Evolutionary conservation across 2,888 invertebrate genomes (phyloP), one percentile per base, ranked within the genome.

Genomic region (Papilio gigon): DNA sequence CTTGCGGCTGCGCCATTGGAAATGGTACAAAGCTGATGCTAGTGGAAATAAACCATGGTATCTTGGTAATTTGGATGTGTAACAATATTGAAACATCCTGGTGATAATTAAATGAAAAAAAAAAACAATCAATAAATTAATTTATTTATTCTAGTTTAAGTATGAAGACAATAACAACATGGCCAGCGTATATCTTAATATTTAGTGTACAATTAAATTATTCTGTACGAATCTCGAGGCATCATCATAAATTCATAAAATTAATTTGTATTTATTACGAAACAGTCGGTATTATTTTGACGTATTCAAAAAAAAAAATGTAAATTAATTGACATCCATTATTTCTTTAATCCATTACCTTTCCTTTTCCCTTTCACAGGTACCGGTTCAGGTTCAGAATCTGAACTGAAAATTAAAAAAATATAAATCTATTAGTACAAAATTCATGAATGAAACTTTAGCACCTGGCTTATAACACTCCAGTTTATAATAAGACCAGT

Each of bases 281-380:
- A 40, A 40, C n/a, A 0, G 37, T 14, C 42, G 40, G 22, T n/a
- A 40, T 25, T 25, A 25, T 22, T 20, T 20, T 33, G 17, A 35
- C 2, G 11, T 25, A 22, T 37, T 14, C 6, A 40, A 60, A 12
- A 9, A 22, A 40, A 27, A 65, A 25, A 11, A 22, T 56, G 56
- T 30, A 40, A 37, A 64, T 59, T 27, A 47, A 53, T 37, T 25
- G 59, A 50, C 25, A 40, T 27, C 70, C 73, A 74, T 58, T 66
- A 80, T 73, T 86, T 85, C 74, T 85, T 85, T 74, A 84, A 87
- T 65, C 76, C 82, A 27, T 84, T 85, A 5, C 80, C 75, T 77
- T 85, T 88, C 47, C 80, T 80, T 78, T 87, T 90, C 20, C 79
- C 72, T 70, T 81, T 83, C 14, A 75, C 76, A 64, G 79, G 67